Percentiles rank a stretch among this genome's conserved stretches.
Conservation (phyloP, 1,140 invertebrate species). For the Metaphire vulgaris region DNA sequence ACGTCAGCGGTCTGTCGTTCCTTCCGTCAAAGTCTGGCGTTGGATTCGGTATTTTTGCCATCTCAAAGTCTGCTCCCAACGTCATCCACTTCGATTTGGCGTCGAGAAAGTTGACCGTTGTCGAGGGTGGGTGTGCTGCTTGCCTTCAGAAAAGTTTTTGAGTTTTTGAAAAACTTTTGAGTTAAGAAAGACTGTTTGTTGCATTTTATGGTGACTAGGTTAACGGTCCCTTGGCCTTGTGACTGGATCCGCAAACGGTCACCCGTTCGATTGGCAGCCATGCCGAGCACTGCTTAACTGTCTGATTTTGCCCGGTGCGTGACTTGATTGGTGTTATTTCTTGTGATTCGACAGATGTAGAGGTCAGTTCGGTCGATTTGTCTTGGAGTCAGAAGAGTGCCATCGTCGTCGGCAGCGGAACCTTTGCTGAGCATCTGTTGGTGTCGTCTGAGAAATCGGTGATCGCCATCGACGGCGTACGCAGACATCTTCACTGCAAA, state of each 20-base stretch:
- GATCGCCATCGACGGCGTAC: constrained; percentile 68
- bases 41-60: constrained; percentile 70
- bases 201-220: background rate
- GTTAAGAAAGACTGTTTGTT: background rate
- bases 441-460: constrained; percentile 66
- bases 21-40: constrained; percentile 68
- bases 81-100: constrained; percentile 68
- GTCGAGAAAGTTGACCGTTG: constrained; percentile 74
- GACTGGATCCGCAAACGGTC: background rate
- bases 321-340: too few species aligned
- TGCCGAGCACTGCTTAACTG: background rate
- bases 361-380: background rate
- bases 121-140: constrained; percentile 48
- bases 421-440: constrained; percentile 67
- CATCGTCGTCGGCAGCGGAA: constrained; percentile 62
- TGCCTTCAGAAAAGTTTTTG: background rate
- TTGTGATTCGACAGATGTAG: background rate
- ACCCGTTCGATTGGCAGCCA: background rate
- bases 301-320: too few species aligned
- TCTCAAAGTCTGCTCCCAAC: constrained; percentile 66
- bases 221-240: background rate
- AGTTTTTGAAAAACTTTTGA: background rate
- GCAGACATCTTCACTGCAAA: constrained; percentile 71
- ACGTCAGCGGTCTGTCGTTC: constrained; percentile 70
- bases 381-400: constrained; percentile 37